Evolutionary conservation across 2,888 invertebrate species (phyloP).

Genomic region (Lithophane semibrunnea): DNA sequence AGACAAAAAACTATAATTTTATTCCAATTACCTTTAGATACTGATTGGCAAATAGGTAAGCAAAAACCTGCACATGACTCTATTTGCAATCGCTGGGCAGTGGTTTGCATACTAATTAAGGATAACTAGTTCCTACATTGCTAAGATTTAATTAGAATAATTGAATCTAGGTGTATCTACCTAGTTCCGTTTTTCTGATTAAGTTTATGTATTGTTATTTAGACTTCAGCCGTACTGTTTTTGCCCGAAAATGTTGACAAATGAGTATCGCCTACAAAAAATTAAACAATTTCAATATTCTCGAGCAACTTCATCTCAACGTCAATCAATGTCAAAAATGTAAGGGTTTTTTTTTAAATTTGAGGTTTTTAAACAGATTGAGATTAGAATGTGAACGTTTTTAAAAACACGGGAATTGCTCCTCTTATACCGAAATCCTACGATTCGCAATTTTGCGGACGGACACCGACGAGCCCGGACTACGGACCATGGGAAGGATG

Average conservation of each 20-base stretch:
- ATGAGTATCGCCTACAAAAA: not conserved
- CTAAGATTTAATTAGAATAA: not conserved
- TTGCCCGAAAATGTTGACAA: not conserved
- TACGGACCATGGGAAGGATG: too few relatives aligned
- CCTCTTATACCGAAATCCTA: too few relatives aligned
- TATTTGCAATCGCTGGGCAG: slow-evolving; percentile 9
- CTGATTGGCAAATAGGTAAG: not conserved
- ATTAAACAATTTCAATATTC: not conserved
- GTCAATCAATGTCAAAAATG: not conserved
- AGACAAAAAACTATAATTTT: slow-evolving; percentile 20
- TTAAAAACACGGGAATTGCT: not conserved
- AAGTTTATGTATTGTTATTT: not conserved
- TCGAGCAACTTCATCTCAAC: not conserved
- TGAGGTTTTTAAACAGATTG: not conserved
- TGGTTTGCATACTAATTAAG: slow-evolving; percentile 13
- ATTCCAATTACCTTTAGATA: slow-evolving; percentile 27
- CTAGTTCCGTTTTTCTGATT: not conserved
- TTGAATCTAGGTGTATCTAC: not conserved
- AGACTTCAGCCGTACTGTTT: not conserved
- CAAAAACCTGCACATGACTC: slow-evolving; percentile 2
- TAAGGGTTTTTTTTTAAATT: not conserved
- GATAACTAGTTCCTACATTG: not conserved
- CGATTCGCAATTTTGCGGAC: too few relatives aligned
- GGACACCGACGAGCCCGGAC: too few relatives aligned
- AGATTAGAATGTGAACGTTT: not conserved